Conservation (phyloP, 2,113 vertebrate species). For the Myodes glareolus region DNA sequence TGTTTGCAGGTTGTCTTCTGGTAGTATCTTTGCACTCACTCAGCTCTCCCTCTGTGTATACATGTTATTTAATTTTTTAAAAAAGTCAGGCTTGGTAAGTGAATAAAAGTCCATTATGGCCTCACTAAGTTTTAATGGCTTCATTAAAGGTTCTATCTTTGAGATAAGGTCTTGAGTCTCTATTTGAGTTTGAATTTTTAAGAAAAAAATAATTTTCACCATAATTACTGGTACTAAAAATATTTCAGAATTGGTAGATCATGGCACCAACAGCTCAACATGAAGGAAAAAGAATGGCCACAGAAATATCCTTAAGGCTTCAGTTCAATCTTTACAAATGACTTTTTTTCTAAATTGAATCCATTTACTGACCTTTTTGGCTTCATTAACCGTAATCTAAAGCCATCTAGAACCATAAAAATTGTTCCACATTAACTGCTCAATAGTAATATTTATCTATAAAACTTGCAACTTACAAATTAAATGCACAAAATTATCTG, state of each 20-base stretch:
- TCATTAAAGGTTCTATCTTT: not conserved
- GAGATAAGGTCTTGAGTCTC: not conserved
- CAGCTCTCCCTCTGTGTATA: not conserved
- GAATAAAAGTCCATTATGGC: not conserved
- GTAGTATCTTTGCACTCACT: accelerated
- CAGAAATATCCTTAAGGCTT: not conserved
- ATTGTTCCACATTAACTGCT: not conserved
- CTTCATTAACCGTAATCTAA: constrained; percentile 1
- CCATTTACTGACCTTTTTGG: not conserved
- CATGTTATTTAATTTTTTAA: not conserved
- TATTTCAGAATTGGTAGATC: not conserved
- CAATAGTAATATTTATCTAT: constrained; percentile 60
- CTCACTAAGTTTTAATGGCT: not conserved
- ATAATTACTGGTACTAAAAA: not conserved
- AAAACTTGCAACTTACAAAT: constrained; percentile 35
- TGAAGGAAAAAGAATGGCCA: not conserved
- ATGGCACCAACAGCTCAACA: not conserved
- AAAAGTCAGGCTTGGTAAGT: not conserved
- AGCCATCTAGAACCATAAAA: not conserved
- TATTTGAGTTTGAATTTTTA: not conserved
- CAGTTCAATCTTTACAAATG: not conserved
- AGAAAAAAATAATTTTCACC: not conserved
- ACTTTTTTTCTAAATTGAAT: constrained; percentile 36
- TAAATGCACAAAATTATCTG: not conserved
- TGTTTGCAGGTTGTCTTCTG: not conserved